Conservation (phyloP, 2,888 invertebrate genomes). For the Arenicola marina region DNA sequence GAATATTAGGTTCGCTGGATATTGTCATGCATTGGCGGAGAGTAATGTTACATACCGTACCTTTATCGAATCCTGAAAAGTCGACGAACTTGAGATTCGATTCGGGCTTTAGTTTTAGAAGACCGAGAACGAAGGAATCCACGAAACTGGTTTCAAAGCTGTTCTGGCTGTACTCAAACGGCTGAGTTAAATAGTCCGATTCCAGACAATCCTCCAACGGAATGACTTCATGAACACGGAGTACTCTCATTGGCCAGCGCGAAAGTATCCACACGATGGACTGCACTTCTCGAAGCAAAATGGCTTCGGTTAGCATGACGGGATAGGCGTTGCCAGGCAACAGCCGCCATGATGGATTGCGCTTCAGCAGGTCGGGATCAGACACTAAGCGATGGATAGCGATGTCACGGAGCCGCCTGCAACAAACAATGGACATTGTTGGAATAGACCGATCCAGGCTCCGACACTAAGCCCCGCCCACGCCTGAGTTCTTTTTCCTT, state of each 20-base stretch:
- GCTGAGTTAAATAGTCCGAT: slow-evolving; percentile 42
- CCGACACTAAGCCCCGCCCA: too few relatives aligned
- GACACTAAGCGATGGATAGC: slow-evolving; percentile 41
- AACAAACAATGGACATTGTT: not conserved
- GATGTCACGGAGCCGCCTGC: slow-evolving; percentile 42
- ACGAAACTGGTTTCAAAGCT: slow-evolving; percentile 36
- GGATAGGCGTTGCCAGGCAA: slow-evolving; percentile 48
- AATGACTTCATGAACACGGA: slow-evolving; percentile 42
- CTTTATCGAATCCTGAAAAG: slow-evolving; percentile 47
- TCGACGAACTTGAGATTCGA: slow-evolving; percentile 41
- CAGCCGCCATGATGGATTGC: slow-evolving; percentile 27
- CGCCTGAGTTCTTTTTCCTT: too few relatives aligned
- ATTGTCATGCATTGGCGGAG: too few relatives aligned
- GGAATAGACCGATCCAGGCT: too few relatives aligned
- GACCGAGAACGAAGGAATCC: slow-evolving; percentile 47
- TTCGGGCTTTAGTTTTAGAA: slow-evolving; percentile 42
- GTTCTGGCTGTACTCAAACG: slow-evolving; percentile 40
- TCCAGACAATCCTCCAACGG: slow-evolving; percentile 44
- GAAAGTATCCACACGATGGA: slow-evolving; percentile 46
- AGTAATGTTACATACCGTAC: too few relatives aligned
- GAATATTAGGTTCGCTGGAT: too few relatives aligned
- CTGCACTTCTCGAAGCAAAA: slow-evolving; percentile 44
- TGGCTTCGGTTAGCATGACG: slow-evolving; percentile 44
- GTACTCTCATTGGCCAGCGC: slow-evolving; percentile 43
- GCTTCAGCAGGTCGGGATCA: slow-evolving; percentile 31